Base-by-base conservation (phyloP, 2,888 invertebrate species). In the Hydropsyche betteni region DNA sequence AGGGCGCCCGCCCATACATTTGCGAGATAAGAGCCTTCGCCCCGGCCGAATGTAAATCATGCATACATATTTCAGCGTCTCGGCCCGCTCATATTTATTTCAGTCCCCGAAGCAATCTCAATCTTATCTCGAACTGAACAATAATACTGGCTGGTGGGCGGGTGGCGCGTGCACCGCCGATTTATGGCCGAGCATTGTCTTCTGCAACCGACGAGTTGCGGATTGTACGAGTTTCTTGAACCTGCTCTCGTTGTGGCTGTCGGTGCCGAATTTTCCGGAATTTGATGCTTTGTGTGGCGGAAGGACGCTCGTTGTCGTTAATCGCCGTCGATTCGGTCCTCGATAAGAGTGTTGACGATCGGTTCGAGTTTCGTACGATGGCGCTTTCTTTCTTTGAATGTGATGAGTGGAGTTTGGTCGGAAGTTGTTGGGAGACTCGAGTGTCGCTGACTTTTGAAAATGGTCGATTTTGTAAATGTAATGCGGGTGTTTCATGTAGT, bases 1-100 rank as follows among this genome's bases (percentile, higher is more conserved):
- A 12, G 64, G 7, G 64, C 61, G 34, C 61, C 64, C 58, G 73
- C 44, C 73, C 73, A 73, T 73, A 73, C 38, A 73, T 74, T 74
- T 74, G 36, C 52, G 64, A 74, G 74, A 74, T 74, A 74, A 74
- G 50, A 55, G 68, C 14, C 74, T 33, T 33, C 55, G 55, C 74
- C 50, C 38, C 64, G 33, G 64, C 12, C 74, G 69, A 50, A 51
- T 69, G 69, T 69, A 69, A 69, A 69, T 69, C 69, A 69, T 44
- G 16, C 38, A 69, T 69, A 69, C 69, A 69, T 69, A 69, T 69
- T 69, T 69, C 69, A 69, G 69, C 51, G 36, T 69, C 69, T 69
- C 38, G 69, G 34, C 50, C 74, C 64, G 64, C 64, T 74, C 61
- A 74, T 74, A 68, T 74, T 68, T 74, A 74, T 74, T 74, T 74